These are phyloP conservation scores for Uropsilus gracilis DNA, from an alignment of 2,113 vertebrate genomes.

Conservation along the genomic window DNA sequence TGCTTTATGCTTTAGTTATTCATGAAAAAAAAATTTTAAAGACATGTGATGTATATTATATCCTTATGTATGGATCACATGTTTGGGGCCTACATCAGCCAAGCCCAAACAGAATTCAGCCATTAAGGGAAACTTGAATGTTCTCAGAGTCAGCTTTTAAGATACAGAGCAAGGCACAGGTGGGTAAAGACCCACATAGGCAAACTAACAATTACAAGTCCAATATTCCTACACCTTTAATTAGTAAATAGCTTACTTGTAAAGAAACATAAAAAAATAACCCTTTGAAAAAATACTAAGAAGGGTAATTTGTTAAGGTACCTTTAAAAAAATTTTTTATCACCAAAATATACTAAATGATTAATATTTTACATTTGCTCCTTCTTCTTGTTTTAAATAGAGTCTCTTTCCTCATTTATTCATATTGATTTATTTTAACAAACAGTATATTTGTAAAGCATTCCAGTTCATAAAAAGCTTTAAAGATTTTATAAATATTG, in stretches of 20 bases:
- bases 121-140: not conserved
- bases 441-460: not conserved
- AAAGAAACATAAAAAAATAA: slow-evolving; percentile 28
- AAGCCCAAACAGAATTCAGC: not conserved
- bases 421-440: not conserved
- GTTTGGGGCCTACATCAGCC: not conserved
- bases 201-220: not conserved
- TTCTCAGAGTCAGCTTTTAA: not conserved
- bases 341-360: not conserved
- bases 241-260: slow-evolving; percentile 16
- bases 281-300: too few species aligned
- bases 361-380: not conserved
- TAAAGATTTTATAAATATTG: not conserved
- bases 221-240: not conserved
- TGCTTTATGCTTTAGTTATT: too few species aligned
- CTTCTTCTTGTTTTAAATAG: not conserved
- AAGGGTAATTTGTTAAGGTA: too few species aligned
- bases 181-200: not conserved
- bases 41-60: not conserved
- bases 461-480: not conserved
- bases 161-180: not conserved
- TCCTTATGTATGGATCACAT: not conserved
- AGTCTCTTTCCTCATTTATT: not conserved
- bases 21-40: not conserved
- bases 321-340: not conserved